Conservation (phyloP, 2,888 invertebrate genomes). For the Eristalis tenax region DNA sequence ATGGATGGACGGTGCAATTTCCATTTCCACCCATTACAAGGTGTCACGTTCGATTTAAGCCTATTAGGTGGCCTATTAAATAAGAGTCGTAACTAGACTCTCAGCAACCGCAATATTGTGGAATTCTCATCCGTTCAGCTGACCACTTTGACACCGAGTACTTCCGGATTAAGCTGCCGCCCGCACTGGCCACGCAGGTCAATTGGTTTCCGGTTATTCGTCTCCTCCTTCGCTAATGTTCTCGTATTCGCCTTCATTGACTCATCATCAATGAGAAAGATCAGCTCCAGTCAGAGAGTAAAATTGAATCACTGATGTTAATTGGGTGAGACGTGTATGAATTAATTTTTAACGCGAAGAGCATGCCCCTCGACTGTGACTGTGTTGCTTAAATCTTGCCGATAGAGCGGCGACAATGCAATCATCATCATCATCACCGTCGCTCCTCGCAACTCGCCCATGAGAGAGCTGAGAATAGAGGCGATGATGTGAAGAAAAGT, state of each 20-base stretch:
- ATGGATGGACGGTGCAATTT: slow-evolving; percentile 24
- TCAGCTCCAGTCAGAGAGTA: slow-evolving; percentile 31
- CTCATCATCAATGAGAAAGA: slow-evolving; percentile 45
- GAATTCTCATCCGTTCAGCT: slow-evolving; percentile 10
- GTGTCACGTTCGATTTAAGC: slow-evolving; percentile 81
- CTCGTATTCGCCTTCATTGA: slow-evolving; percentile 38
- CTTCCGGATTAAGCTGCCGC: slow-evolving; percentile 65
- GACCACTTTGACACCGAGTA: slow-evolving; percentile 52
- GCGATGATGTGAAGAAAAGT: neutral
- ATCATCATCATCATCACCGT: slow-evolving; percentile 26
- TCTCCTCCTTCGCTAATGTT: slow-evolving; percentile 21
- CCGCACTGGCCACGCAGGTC: slow-evolving; percentile 30
- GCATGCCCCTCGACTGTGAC: slow-evolving; percentile 26
- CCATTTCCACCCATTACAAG: slow-evolving; percentile 47
- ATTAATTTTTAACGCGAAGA: slow-evolving; percentile 61
- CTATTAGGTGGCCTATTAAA: slow-evolving; percentile 77
- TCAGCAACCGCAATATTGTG: slow-evolving; percentile 52
- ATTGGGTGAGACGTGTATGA: slow-evolving; percentile 72
- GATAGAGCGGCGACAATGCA: slow-evolving; percentile 44
- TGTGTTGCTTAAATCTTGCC: slow-evolving; percentile 56
- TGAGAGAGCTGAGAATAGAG: neutral
- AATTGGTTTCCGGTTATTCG: slow-evolving; percentile 59
- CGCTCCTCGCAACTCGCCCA: neutral
- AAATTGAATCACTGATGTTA: slow-evolving; percentile 66
- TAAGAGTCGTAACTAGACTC: slow-evolving; percentile 67